These are phyloP conservation scores for Reinhardtius hippoglossoides DNA, from an alignment of 2,113 vertebrate species.

Conservation along the genomic window DNA sequence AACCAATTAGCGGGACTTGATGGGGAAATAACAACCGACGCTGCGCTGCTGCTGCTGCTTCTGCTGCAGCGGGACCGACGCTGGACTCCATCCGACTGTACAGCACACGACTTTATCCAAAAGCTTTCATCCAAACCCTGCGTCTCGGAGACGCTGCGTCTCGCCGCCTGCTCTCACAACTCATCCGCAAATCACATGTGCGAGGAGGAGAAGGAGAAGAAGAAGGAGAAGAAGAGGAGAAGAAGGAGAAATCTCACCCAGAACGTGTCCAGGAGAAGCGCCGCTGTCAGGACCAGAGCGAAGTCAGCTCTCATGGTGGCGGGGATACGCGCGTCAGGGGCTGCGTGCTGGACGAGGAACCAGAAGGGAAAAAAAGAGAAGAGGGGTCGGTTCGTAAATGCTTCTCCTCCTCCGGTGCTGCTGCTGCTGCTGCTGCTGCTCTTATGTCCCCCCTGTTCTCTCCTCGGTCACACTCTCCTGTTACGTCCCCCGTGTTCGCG, in stretches of 20 bases:
- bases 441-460: constrained; percentile 24
- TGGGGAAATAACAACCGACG: constrained; percentile 13
- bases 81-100: constrained; percentile 27
- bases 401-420: constrained; percentile 56
- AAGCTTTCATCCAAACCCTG: not conserved
- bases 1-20: constrained; percentile 45
- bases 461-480: not conserved
- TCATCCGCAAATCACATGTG: constrained; percentile 16
- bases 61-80: constrained; percentile 22
- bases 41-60: constrained; percentile 28
- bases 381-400: constrained; percentile 36
- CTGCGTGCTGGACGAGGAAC: constrained; percentile 65
- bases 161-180: not conserved
- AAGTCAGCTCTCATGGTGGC: constrained; percentile 82
- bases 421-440: not conserved
- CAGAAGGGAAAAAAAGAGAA: constrained; percentile 12
- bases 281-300: constrained; percentile 78
- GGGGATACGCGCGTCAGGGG: constrained; percentile 59
- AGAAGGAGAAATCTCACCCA: constrained; percentile 70
- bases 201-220: not conserved
- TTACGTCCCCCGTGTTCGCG: constrained; percentile 28
- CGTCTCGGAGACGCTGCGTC: not conserved
- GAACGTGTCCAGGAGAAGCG: constrained; percentile 76
- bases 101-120: constrained; percentile 47
- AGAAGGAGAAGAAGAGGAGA: not conserved